These are phyloP conservation scores for Cydia fagiglandana DNA, from an alignment of 1,140 invertebrate genomes.

Conservation along the genomic window DNA sequence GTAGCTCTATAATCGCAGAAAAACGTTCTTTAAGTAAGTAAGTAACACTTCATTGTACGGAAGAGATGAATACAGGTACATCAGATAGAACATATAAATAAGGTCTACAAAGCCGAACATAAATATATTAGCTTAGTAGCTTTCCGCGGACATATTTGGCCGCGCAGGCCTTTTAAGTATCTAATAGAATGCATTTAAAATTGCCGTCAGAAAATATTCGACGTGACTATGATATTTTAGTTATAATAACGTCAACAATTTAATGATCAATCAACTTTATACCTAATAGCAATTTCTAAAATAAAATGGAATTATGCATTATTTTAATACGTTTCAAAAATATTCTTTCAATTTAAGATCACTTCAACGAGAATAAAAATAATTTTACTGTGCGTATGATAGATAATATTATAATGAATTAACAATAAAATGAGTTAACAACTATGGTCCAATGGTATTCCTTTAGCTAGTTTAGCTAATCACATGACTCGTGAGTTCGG, in stretches of 20 bases:
- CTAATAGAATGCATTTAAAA: neutral
- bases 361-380: slow-evolving; percentile 16
- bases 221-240: slow-evolving; percentile 3
- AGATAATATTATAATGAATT: neutral
- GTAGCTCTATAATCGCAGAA: no score
- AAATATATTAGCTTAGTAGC: no score
- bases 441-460: slow-evolving; percentile 10
- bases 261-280: slow-evolving; percentile 4
- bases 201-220: slow-evolving; percentile 18
- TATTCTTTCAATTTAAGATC: neutral
- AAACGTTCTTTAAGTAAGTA: no score
- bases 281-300: neutral
- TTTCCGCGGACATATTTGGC: neutral
- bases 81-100: no score
- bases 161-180: neutral
- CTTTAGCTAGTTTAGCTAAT: no score
- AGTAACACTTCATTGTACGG: no score
- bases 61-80: no score
- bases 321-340: neutral
- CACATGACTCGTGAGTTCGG: no score
- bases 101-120: no score
- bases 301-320: neutral
- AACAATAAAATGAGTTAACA: slow-evolving; percentile 19
- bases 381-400: slow-evolving; percentile 3
- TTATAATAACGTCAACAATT: neutral